Conservation (phyloP, 2,797 vertebrate genomes). For the Epinephelus malabaricus region DNA sequence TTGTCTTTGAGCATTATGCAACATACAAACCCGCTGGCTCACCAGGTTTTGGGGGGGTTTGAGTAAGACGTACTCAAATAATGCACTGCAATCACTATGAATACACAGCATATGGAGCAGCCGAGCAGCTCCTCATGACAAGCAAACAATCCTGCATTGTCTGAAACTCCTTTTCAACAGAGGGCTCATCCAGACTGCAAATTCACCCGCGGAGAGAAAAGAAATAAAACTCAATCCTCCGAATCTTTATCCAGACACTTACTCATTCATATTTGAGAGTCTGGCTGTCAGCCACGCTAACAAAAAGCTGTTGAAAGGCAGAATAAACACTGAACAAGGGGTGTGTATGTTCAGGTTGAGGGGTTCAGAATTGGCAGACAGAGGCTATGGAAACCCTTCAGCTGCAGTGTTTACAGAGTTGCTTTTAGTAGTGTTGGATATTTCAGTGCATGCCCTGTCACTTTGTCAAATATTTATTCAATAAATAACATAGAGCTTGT, state of each 20-base stretch:
- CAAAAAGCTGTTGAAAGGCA: conserved; percentile 68
- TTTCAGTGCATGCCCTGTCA: conserved; percentile 26
- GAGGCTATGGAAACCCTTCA: conserved; percentile 39
- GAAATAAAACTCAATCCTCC: conserved; percentile 64
- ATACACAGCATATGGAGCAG: conserved; percentile 47
- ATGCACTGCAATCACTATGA: conserved; percentile 38
- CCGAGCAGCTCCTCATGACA: conserved; percentile 51
- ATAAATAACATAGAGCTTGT: conserved; percentile 24
- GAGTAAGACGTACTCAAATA: conserved; percentile 53
- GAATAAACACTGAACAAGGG: conserved; percentile 60
- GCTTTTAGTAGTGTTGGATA: conserved; percentile 17
- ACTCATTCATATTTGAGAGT: conserved; percentile 72
- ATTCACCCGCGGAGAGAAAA: conserved; percentile 56
- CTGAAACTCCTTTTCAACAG: conserved; percentile 60
- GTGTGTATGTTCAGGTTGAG: conserved; percentile 56
- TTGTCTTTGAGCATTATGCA: conserved; percentile 51
- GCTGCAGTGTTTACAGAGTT: conserved; percentile 44
- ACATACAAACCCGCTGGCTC: conserved; percentile 33
- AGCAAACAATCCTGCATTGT: conserved; percentile 59
- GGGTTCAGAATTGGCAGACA: conserved; percentile 56
- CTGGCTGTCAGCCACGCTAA: conserved; percentile 62
- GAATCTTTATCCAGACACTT: conserved; percentile 66
- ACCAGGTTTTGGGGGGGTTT: conserved; percentile 19
- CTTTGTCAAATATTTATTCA: conserved; percentile 43
- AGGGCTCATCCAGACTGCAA: conserved; percentile 66